Evolutionary conservation across 2,888 invertebrate genomes (phyloP).

Genomic region (Ectemnius lituratus): DNA sequence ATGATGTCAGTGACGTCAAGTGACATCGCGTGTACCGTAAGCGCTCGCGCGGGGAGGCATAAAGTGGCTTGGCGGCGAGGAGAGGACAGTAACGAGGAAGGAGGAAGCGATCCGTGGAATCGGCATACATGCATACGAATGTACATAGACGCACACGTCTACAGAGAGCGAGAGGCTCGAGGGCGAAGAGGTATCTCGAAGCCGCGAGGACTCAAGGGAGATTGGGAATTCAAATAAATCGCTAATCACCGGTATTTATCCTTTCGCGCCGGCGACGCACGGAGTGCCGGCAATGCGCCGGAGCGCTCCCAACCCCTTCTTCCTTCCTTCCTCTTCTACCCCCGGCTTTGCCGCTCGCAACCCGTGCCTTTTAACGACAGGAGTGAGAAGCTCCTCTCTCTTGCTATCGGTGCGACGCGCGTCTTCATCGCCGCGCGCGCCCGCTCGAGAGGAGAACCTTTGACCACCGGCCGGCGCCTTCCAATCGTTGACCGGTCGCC

Average conservation of each 20-base stretch:
- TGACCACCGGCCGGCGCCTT: conserved; percentile 41
- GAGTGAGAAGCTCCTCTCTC: background rate
- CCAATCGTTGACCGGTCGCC: too few relatives aligned
- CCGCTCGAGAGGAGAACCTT: conserved; percentile 31
- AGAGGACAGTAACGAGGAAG: too few relatives aligned
- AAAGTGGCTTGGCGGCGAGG: too few relatives aligned
- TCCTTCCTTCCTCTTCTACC: background rate
- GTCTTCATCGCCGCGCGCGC: conserved; percentile 53
- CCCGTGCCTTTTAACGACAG: background rate
- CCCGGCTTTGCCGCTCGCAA: background rate
- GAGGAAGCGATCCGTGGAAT: too few relatives aligned
- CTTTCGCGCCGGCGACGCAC: conserved; percentile 56
- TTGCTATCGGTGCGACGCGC: conserved; percentile 26
- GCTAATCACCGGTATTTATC: conserved; percentile 69
- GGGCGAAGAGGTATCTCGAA: too few relatives aligned
- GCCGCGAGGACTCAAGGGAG: conserved; percentile 2
- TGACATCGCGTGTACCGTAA: too few relatives aligned
- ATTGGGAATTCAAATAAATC: conserved; percentile 73
- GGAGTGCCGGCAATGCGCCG: conserved; percentile 54
- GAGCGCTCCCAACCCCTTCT: conserved; percentile 28
- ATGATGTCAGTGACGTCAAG: too few relatives aligned
- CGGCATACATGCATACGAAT: too few relatives aligned
- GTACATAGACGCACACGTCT: too few relatives aligned
- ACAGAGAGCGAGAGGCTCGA: too few relatives aligned
- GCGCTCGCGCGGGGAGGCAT: too few relatives aligned